Evolutionary conservation across 2,113 vertebrate genomes (phyloP), one percentile per base, ranked within the genome.

Genomic region (Deroptyus accipitrinus): DNA sequence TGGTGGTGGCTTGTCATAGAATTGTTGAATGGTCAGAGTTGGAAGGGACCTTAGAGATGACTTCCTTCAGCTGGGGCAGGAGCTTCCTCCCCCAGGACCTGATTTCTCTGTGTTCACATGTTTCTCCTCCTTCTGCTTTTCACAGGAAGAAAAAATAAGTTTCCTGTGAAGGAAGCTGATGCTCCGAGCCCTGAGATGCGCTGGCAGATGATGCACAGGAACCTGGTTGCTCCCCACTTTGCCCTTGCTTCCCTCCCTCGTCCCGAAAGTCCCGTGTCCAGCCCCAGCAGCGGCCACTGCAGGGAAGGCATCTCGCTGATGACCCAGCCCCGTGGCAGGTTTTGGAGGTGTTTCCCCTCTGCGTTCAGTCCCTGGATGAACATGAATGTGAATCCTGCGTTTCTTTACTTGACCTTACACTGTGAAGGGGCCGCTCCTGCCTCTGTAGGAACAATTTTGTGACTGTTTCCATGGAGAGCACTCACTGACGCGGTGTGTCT

Each of bases 71-170:
- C 2, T 28, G n/a, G 51, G 68, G 20, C 76, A 68, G 76, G 41
- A 83, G 55, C 86, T 95, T 94, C 91, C 64, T 84, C 89, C 72
- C 44, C 24, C 20, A 15, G 4, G n/a, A 31, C n/a, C 61, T 0
- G 0, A 31, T 69, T 83, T 30, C 41, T 69, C 44, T 1, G 7
- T 1, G 0, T 64, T 95, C 73, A 95, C 52, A 12, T 3, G 0
- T 72, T 92, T 82, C 89, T 92, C 77, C 83, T 78, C 62, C 83
- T 96, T 97, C 91, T 95, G 88, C 95, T 95, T 97, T 96, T 81
- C 0, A 2, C 94, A 97, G 96, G 94, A 97, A 97, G 94, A 97
- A 96, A 95, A 96, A 48, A 35, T 95, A 82, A 86, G 64, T 51
- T 96, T 95, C 69, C 92, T 41, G 80, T 62, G 22, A 19, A 89